Evolutionary conservation across 2,113 vertebrate species (phyloP).

Genomic region (human (Homo sapiens)): GRCh38 chr18:60288001-60288500

Average conservation of each 20-base stretch:
- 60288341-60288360: background rate
- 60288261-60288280: conserved; percentile 26
- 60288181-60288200: background rate
- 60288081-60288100: background rate
- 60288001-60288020: background rate
- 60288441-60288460: background rate
- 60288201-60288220: background rate
- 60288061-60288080: background rate
- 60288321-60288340: background rate
- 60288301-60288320: background rate
- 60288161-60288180: background rate
- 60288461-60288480: background rate
- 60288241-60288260: background rate
- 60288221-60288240: background rate
- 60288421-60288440: background rate
- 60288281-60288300: background rate
- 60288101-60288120: background rate
- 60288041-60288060: conserved; percentile 11
- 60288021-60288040: background rate
- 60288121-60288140: background rate
- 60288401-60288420: background rate
- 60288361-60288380: background rate
- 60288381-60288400: background rate
- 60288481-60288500: background rate
- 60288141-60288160: background rate